Evolutionary conservation across 92 coral and sea anemone species (phyloP).

Genomic region (Galaxea fascicularis): DNA sequence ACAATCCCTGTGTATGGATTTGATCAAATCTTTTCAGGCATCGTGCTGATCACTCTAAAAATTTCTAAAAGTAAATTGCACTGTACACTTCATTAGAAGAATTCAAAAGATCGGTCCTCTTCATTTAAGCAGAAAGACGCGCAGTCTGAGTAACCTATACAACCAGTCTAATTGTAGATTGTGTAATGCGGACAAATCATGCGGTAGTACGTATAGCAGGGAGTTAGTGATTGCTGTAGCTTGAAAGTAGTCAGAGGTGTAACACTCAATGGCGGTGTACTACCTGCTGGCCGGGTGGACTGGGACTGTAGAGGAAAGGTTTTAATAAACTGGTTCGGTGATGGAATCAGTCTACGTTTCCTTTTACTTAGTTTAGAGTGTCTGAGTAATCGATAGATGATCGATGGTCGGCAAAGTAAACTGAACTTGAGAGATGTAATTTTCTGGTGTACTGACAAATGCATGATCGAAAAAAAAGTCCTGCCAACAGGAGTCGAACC

Average conservation of each 20-base stretch:
- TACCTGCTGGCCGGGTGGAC: slow-evolving; percentile 63
- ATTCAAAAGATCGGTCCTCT: background rate
- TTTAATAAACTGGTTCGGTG: slow-evolving; percentile 46
- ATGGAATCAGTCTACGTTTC: background rate
- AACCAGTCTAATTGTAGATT: slow-evolving; percentile 6
- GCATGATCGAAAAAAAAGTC: too few species aligned
- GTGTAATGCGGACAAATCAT: slow-evolving; percentile 11
- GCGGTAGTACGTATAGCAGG: slow-evolving; percentile 8
- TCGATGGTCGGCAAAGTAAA: too few species aligned
- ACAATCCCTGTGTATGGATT: too few species aligned
- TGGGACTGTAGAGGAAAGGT: slow-evolving; percentile 25
- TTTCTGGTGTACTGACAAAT: too few species aligned
- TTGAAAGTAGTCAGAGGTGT: slow-evolving; percentile 43
- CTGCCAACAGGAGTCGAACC: too few species aligned
- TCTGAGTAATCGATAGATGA: too few species aligned
- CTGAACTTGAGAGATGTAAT: too few species aligned
- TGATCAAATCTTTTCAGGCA: too few species aligned
- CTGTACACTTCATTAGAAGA: background rate
- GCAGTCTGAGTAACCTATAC: background rate
- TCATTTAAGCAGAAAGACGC: background rate
- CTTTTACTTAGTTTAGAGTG: background rate
- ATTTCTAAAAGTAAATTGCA: slow-evolving; percentile 6
- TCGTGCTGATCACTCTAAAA: too few species aligned
- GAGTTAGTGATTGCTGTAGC: slow-evolving; percentile 16
- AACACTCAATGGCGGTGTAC: slow-evolving; percentile 39